phyloP scores from a whole-genome alignment of 2,113 vertebrate genomes.

The Beaufortia kweichowensis region DNA sequence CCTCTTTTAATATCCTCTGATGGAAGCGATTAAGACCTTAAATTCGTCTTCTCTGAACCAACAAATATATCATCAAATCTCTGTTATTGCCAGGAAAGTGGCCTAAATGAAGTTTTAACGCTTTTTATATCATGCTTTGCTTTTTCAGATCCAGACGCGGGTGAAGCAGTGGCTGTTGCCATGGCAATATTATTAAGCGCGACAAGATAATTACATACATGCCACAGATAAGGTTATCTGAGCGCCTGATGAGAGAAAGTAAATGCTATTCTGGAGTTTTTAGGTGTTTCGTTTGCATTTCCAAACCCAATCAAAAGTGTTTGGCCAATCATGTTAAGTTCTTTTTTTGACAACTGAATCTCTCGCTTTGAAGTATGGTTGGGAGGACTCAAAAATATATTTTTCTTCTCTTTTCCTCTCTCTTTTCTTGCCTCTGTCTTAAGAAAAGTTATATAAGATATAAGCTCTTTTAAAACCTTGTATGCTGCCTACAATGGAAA shows the following conservation, averaged over 20 bases:
- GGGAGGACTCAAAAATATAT: neutral
- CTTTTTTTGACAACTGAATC: neutral
- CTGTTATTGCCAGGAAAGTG: constrained; percentile 22
- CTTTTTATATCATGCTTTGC: constrained; percentile 29
- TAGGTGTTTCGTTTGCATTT: constrained; percentile 13
- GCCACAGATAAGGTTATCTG: constrained; percentile 41
- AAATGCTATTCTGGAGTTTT: constrained; percentile 38
- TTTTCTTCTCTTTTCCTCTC: too few species aligned
- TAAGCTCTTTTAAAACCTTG: too few species aligned
- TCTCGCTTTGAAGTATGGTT: neutral
- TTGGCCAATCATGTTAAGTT: neutral
- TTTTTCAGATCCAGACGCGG: constrained; percentile 40
- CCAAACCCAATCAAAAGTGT: neutral
- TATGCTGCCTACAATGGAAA: too few species aligned
- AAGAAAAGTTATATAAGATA: too few species aligned
- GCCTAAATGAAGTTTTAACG: constrained; percentile 32
- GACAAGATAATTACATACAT: constrained; percentile 55
- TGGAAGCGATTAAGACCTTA: constrained; percentile 15
- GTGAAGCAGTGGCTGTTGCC: constrained; percentile 59
- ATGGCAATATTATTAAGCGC: constrained; percentile 52
- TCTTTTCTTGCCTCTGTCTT: too few species aligned
- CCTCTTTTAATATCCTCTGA: constrained; percentile 37
- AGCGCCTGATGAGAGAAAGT: constrained; percentile 35
- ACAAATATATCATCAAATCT: constrained; percentile 1
- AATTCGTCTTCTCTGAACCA: neutral